Evolutionary conservation across 2,888 invertebrate genomes (phyloP), one percentile per base, ranked within the genome.

Genomic region (Synanthedon formicaeformis): DNA sequence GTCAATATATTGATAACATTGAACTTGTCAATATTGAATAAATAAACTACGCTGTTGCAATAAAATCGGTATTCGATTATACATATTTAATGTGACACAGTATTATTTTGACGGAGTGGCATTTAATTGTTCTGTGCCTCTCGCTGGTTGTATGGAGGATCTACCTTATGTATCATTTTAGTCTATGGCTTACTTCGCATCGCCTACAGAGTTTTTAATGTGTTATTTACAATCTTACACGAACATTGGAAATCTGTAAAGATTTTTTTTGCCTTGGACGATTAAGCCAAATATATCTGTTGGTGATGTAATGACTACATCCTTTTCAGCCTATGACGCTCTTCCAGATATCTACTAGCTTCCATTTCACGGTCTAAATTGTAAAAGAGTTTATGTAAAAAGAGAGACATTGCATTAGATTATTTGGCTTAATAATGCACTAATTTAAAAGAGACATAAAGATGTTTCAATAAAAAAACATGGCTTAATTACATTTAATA

Each of bases 341-440:
- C 61, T 64, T 66, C 57, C 59, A 60, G 54, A 50, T 41, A 12
- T 41, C 23, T 53, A 60, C 62, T 62, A 61, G 68, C 69, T 73
- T 73, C 71, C 69, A 68, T 53, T 65, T 41, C 58, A 69, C 68
- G 70, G 77, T 76, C 75, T 80, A 69, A 71, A 65, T 61, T 61
- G 53, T 50, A 60, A 60, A 64, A 60, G 50, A 57, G 61, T 57
- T 58, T 67, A 60, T 13, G 65, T 68, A 60, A 67, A 63, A 70
- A 66, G 78, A 81, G 79, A 82, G 78, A 83, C 81, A 77, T 81
- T 77, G 79, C 77, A 74, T 34, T 34, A 34, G 34, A 34, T 34
- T 34, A 34, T 10, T 34, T 34, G 34, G 34, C 34, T 34, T 34
- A 34, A 34, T 34, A 34, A 34, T 34, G 34, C 34, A 34, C 34